phyloP scores from a whole-genome alignment of 2,888 invertebrate genomes.

The Sussaba pulchella region DNA sequence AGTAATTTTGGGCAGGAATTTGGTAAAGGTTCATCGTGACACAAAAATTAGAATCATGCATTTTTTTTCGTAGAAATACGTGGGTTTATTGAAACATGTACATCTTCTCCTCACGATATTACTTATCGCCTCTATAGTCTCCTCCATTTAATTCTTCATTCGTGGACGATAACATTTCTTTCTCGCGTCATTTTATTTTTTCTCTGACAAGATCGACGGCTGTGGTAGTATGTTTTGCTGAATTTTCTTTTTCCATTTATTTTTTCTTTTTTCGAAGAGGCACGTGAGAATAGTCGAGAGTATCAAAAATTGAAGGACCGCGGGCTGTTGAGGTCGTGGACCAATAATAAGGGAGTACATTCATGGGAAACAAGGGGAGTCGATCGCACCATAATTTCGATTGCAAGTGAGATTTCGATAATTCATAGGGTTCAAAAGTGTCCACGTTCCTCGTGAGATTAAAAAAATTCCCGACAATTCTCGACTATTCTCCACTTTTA shows the following conservation, averaged over 20 bases:
- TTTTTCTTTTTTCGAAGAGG: constrained; percentile 31
- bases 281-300: constrained; percentile 47
- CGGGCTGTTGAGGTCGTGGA: constrained; percentile 38
- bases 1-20: neutral
- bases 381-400: constrained; percentile 32
- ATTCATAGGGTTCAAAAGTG: constrained; percentile 9
- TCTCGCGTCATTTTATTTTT: constrained; percentile 51
- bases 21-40: constrained; percentile 36
- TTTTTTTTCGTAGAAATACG: constrained; percentile 82
- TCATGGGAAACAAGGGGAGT: constrained; percentile 1
- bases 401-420: constrained; percentile 57
- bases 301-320: constrained; percentile 30
- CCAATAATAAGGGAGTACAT: constrained; percentile 16
- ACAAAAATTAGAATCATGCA: constrained; percentile 5
- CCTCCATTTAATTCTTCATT: constrained; percentile 57
- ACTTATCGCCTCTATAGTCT: constrained; percentile 71
- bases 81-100: constrained; percentile 84
- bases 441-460: constrained; percentile 52
- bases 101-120: constrained; percentile 75
- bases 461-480: constrained; percentile 32
- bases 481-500: constrained; percentile 15
- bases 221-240: constrained; percentile 26
- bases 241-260: constrained; percentile 15
- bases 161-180: constrained; percentile 65
- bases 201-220: constrained; percentile 47